Evolutionary conservation across 2,113 vertebrate species (phyloP).

Genomic region (Limanda limanda): DNA sequence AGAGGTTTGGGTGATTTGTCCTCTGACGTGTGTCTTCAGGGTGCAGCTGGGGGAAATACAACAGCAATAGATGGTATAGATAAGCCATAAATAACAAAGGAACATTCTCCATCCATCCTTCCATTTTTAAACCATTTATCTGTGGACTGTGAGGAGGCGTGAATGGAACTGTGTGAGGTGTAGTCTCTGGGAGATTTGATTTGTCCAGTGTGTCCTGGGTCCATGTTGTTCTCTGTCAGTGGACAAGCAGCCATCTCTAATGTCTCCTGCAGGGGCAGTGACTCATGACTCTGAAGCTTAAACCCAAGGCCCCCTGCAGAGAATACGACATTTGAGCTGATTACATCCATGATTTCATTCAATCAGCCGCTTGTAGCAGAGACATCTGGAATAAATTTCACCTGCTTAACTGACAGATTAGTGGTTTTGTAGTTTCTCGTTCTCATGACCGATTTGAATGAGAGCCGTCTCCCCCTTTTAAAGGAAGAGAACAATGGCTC

Average conservation of each 20-base stretch:
- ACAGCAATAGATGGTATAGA: background rate
- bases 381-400: background rate
- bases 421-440: background rate
- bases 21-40: background rate
- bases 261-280: background rate
- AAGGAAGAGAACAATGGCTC: background rate
- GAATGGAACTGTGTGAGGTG: background rate
- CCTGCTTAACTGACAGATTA: slow-evolving; percentile 33
- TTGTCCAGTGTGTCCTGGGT: background rate
- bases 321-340: background rate
- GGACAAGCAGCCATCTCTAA: background rate
- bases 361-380: background rate
- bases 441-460: slow-evolving; percentile 18
- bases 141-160: background rate
- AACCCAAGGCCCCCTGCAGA: background rate
- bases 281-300: background rate
- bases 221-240: background rate
- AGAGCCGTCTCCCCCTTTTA: background rate
- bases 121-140: background rate
- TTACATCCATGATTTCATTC: slow-evolving; percentile 20
- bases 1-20: background rate
- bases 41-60: background rate
- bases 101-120: too few species aligned
- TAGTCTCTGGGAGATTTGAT: background rate
- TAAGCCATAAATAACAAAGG: background rate